Percentiles rank a stretch among this genome's conserved stretches.
Evolutionary conservation across 1,140 invertebrate species (phyloP).

Genomic region (Sitobion miscanthi): DNA sequence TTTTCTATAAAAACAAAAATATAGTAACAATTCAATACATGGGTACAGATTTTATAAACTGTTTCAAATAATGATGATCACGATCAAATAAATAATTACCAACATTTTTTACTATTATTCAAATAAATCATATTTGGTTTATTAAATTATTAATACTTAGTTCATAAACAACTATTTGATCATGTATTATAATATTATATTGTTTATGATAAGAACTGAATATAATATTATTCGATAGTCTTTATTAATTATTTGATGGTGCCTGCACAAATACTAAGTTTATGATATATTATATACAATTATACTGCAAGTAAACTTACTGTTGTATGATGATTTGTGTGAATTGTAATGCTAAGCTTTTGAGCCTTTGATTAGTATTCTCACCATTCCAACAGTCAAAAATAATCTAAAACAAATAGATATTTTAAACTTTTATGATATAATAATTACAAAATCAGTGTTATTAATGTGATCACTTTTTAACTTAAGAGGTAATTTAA

Average conservation of each 20-base stretch:
- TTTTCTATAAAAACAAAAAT: slow-evolving; percentile 67
- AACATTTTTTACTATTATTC: too few relatives aligned
- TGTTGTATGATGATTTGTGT: slow-evolving; percentile 76
- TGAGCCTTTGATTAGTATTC: slow-evolving; percentile 82
- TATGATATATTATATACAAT: neutral
- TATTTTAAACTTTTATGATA: neutral
- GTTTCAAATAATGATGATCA: neutral
- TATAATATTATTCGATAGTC: too few relatives aligned
- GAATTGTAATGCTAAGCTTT: slow-evolving; percentile 81
- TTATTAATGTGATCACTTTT: neutral
- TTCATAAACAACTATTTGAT: neutral
- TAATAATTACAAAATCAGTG: neutral
- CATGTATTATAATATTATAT: neutral
- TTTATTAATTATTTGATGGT: neutral
- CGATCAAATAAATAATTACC: too few relatives aligned
- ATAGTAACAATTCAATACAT: neutral
- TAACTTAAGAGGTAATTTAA: neutral
- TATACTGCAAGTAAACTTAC: slow-evolving; percentile 57
- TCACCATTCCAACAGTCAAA: slow-evolving; percentile 86
- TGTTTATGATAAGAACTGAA: too few relatives aligned
- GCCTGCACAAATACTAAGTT: neutral
- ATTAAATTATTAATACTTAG: neutral
- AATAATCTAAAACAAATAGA: slow-evolving; percentile 65
- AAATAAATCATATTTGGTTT: neutral
- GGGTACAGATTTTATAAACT: neutral